phyloP scores from a whole-genome alignment of 1,140 invertebrate species.

The Aphelinus certus region DNA sequence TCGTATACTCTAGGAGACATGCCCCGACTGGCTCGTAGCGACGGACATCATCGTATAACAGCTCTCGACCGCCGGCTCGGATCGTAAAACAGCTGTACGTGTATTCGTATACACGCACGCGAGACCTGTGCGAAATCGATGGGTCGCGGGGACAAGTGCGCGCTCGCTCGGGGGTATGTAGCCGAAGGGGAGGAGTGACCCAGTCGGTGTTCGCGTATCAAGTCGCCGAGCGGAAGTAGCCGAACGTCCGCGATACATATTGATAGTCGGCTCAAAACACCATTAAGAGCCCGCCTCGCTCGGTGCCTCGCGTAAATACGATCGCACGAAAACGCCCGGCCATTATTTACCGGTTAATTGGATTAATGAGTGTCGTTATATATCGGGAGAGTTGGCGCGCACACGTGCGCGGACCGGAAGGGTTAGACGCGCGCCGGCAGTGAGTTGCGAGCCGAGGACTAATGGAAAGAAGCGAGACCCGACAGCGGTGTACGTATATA shows the following conservation, averaged over 20 bases:
- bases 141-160: no score
- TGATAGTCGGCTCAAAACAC: constrained; percentile 68
- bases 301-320: constrained; percentile 61
- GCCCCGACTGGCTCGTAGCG: no score
- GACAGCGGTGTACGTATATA: not conserved
- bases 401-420: constrained; percentile 34
- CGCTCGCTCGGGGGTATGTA: not conserved
- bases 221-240: constrained; percentile 45
- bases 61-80: no score
- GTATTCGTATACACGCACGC: no score
- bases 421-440: constrained; percentile 42
- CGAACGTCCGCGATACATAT: constrained; percentile 54
- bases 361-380: constrained; percentile 69
- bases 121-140: no score
- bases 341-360: constrained; percentile 69
- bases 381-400: constrained; percentile 55
- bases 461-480: constrained; percentile 25
- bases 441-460: constrained; percentile 41
- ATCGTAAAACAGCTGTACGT: no score
- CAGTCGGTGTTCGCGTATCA: constrained; percentile 12
- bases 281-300: constrained; percentile 55
- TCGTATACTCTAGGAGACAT: no score
- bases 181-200: not conserved
- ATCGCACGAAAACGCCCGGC: constrained; percentile 61
- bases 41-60: no score